A percentile compares a stretch with the other conserved stretches of the same genome.
These are phyloP conservation scores for Jacana jacana DNA, from an alignment of 2,113 vertebrate species.

Conservation along the genomic window DNA sequence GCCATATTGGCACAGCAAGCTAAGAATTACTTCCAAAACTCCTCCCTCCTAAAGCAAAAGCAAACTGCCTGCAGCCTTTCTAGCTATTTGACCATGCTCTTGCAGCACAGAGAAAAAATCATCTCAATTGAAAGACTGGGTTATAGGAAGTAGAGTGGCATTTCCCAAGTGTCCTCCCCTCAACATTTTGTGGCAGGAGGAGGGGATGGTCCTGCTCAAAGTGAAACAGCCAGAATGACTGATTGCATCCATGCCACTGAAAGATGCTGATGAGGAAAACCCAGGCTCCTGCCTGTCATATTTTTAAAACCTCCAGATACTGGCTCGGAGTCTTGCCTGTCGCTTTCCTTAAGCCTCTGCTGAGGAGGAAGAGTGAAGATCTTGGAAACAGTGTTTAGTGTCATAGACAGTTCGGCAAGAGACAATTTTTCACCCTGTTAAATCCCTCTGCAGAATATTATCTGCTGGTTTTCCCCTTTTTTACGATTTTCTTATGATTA, in stretches of 20 bases:
- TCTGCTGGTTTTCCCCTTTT: constrained; percentile 59
- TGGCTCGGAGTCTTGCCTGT: constrained; percentile 55
- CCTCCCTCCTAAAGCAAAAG: neutral
- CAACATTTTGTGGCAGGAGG: neutral
- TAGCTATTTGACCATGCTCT: neutral
- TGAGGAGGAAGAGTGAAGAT: constrained; percentile 66
- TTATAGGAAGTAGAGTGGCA: neutral
- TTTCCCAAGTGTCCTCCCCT: constrained; percentile 25
- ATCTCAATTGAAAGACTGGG: neutral
- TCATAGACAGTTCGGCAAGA: constrained; percentile 51
- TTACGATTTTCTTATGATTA: constrained; percentile 70
- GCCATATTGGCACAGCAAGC: neutral
- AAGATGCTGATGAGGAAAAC: constrained; percentile 59
- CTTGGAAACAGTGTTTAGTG: constrained; percentile 62
- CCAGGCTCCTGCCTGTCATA: constrained; percentile 55
- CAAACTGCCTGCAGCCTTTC: neutral
- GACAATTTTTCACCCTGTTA: constrained; percentile 56
- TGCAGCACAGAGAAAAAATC: neutral
- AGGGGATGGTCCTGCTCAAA: constrained; percentile 5
- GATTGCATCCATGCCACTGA: constrained; percentile 54
- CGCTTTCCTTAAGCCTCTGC: constrained; percentile 61
- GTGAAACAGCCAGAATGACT: neutral
- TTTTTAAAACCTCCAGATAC: constrained; percentile 48
- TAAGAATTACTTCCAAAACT: neutral
- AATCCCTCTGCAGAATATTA: constrained; percentile 65